These are phyloP conservation scores for Watsonalla cultraria DNA, from an alignment of 2,888 invertebrate species.

Conservation along the genomic window DNA sequence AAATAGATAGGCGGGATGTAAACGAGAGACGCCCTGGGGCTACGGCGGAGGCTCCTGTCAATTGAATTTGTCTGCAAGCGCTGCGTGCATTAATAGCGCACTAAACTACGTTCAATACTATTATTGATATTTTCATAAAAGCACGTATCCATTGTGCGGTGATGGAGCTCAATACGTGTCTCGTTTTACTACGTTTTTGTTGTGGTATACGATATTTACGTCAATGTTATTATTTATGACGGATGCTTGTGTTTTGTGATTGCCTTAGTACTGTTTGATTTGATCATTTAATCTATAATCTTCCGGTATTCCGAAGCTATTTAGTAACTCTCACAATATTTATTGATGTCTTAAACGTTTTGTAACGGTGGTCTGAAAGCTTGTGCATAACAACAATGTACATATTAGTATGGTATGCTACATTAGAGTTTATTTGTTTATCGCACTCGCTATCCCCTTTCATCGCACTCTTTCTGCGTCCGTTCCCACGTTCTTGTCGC, in stretches of 20 bases:
- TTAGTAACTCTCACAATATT: constrained; percentile 13
- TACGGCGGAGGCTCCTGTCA: constrained; percentile 64
- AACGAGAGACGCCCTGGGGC: constrained; percentile 66
- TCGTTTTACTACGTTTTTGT: constrained; percentile 52
- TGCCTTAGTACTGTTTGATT: constrained; percentile 40
- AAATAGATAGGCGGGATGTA: constrained; percentile 69
- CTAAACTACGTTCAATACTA: constrained; percentile 67
- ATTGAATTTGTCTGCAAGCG: constrained; percentile 78
- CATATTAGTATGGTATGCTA: not conserved
- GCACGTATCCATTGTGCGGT: constrained; percentile 50
- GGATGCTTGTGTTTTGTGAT: constrained; percentile 44
- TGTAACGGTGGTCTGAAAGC: constrained; percentile 6
- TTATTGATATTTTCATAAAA: constrained; percentile 69
- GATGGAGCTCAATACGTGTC: constrained; percentile 43
- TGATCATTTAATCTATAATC: constrained; percentile 39
- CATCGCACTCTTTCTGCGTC: constrained; percentile 48
- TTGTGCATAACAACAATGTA: not conserved
- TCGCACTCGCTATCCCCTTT: constrained; percentile 40
- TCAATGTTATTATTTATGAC: constrained; percentile 33
- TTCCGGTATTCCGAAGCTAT: constrained; percentile 24
- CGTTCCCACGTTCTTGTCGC: constrained; percentile 70
- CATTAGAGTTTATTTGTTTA: constrained; percentile 28
- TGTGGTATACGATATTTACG: constrained; percentile 55
- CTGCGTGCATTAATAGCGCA: constrained; percentile 66
- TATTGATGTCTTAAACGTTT: constrained; percentile 9